Evolutionary conservation across 2,888 invertebrate species (phyloP).

Genomic region (Strigamia transsilvanica): DNA sequence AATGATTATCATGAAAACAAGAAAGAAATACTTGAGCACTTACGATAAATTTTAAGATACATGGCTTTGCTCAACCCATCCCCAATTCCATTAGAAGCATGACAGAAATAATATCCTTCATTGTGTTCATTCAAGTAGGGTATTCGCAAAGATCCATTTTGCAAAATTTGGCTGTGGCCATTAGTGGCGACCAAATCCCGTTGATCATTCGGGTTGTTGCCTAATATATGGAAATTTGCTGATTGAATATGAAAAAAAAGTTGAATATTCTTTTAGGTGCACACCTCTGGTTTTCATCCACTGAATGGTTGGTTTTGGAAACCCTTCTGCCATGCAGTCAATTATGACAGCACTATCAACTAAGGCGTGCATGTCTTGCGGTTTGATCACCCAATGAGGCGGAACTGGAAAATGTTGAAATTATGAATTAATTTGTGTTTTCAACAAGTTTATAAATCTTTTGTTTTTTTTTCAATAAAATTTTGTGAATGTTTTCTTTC

Average conservation of each 20-base stretch:
- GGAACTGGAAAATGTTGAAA: constrained; percentile 63
- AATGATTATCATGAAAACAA: not conserved
- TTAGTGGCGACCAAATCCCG: not conserved
- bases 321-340: constrained; percentile 66
- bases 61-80: constrained; percentile 65
- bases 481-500: too few relatives aligned
- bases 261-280: not conserved
- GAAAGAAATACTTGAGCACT: constrained; percentile 55
- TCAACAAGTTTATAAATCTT: too few relatives aligned
- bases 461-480: too few relatives aligned
- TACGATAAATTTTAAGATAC: constrained; percentile 65
- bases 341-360: constrained; percentile 62
- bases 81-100: constrained; percentile 66
- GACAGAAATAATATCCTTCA: constrained; percentile 67
- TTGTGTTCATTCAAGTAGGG: constrained; percentile 62
- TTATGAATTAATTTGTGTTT: too few relatives aligned
- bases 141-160: constrained; percentile 65
- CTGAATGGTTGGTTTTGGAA: constrained; percentile 64
- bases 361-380: constrained; percentile 64
- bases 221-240: not conserved
- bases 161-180: constrained; percentile 56
- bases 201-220: constrained; percentile 45
- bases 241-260: not conserved
- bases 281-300: constrained; percentile 66
- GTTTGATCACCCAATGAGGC: constrained; percentile 66